Evolutionary conservation across 1,140 invertebrate species (phyloP).

Genomic region (Palaemon carinicauda): DNA sequence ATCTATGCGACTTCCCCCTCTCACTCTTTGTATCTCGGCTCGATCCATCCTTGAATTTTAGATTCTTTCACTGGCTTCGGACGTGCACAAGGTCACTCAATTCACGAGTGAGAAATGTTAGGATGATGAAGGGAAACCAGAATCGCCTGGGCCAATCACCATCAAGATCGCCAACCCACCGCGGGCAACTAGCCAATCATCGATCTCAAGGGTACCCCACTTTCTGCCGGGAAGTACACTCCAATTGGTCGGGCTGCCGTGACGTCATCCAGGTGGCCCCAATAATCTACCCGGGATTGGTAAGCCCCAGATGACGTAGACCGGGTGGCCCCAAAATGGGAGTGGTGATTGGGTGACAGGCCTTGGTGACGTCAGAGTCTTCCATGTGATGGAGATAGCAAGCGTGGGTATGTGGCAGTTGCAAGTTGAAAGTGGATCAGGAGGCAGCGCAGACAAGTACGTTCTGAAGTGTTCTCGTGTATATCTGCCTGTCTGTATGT

Average conservation of each 20-base stretch:
- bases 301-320: too few relatives aligned
- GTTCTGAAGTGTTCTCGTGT: background rate
- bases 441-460: background rate
- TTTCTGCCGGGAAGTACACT: constrained; percentile 9
- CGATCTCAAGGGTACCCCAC: constrained; percentile 20
- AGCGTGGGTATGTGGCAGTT: background rate
- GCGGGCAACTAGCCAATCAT: background rate
- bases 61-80: background rate
- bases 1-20: too few relatives aligned
- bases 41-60: background rate
- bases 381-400: background rate
- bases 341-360: background rate
- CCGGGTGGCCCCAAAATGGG: background rate
- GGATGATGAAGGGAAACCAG: constrained; percentile 4
- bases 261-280: constrained; percentile 12
- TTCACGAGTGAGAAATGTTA: constrained; percentile 24
- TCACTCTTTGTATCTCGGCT: too few relatives aligned
- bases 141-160: background rate
- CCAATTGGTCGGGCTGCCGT: background rate
- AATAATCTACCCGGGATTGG: background rate
- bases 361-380: background rate
- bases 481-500: background rate
- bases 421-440: constrained; percentile 6
- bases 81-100: constrained; percentile 9
- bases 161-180: background rate